phyloP scores from a whole-genome alignment of 2,797 vertebrate genomes.

The Sphaeramia orbicularis region DNA sequence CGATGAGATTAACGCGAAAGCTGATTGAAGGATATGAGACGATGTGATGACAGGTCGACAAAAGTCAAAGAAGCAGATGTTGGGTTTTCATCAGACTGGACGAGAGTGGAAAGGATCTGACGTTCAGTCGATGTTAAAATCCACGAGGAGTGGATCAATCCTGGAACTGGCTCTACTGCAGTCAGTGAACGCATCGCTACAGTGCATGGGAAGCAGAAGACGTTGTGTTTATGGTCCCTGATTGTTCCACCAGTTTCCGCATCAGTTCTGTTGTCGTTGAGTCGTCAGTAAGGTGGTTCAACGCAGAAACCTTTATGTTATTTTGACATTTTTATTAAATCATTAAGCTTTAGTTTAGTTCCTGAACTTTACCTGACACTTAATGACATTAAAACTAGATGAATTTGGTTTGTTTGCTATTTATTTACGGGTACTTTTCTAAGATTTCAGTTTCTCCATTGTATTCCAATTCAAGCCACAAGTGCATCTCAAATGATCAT shows the following conservation, averaged over 20 bases:
- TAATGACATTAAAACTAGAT: too few species aligned
- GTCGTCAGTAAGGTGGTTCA: too few species aligned
- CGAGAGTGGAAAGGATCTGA: slow-evolving; percentile 58
- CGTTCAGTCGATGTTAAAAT: slow-evolving; percentile 34
- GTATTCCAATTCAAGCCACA: too few species aligned
- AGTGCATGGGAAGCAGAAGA: background rate
- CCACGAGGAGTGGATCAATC: slow-evolving; percentile 16
- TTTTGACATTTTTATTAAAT: too few species aligned
- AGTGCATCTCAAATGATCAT: too few species aligned
- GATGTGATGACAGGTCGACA: slow-evolving; percentile 64
- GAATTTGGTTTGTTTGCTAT: too few species aligned
- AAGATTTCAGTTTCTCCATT: too few species aligned
- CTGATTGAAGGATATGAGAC: slow-evolving; percentile 63
- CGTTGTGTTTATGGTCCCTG: background rate
- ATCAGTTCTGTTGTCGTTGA: background rate
- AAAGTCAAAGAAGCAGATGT: slow-evolving; percentile 65
- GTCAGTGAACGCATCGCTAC: background rate
- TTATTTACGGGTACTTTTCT: too few species aligned
- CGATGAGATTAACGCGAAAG: slow-evolving; percentile 70
- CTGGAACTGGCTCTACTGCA: slow-evolving; percentile 1
- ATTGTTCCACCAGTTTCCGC: background rate
- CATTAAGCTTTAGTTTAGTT: too few species aligned
- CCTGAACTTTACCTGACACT: too few species aligned
- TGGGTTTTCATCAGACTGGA: slow-evolving; percentile 55
- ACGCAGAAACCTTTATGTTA: too few species aligned